These are phyloP conservation scores for Sebastes minor DNA, from an alignment of 2,797 vertebrate species.

Conservation along the genomic window DNA sequence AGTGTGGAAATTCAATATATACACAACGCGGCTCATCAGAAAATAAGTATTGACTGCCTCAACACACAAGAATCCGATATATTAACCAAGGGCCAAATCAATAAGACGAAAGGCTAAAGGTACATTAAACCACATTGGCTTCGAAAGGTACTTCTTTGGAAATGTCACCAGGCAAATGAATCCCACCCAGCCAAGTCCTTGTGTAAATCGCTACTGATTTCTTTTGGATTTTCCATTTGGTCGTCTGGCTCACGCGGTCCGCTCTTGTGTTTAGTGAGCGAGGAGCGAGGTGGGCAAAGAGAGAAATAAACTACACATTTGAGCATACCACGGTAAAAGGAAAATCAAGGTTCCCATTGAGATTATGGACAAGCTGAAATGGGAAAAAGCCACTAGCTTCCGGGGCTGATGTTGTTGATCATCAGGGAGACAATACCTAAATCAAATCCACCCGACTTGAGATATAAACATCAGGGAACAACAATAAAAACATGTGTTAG, in stretches of 20 bases:
- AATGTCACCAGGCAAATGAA: constrained; percentile 80
- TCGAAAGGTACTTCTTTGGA: constrained; percentile 69
- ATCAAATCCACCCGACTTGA: not conserved
- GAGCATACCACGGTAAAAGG: constrained; percentile 23
- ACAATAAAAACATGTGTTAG: not conserved
- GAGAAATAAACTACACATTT: constrained; percentile 43
- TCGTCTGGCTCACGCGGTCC: constrained; percentile 18
- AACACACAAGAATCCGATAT: constrained; percentile 68
- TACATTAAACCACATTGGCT: constrained; percentile 73
- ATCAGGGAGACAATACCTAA: not conserved
- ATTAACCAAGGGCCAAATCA: constrained; percentile 77
- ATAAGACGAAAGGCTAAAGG: constrained; percentile 78
- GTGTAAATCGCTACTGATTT: constrained; percentile 68
- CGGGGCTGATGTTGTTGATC: constrained; percentile 4
- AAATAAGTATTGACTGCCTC: constrained; percentile 68
- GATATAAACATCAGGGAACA: not conserved
- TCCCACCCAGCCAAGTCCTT: constrained; percentile 58
- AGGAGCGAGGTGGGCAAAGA: constrained; percentile 23
- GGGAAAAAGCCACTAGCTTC: constrained; percentile 27
- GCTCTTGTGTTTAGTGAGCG: constrained; percentile 52
- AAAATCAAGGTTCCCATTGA: constrained; percentile 36
- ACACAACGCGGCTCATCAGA: constrained; percentile 68
- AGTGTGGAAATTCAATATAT: constrained; percentile 77
- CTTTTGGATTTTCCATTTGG: constrained; percentile 70
- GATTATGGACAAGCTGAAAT: constrained; percentile 24